A percentile compares a stretch with the other conserved stretches of the same genome.
Conservation (phyloP, 2,113 vertebrate species). For the Eptatretus burgeri region DNA sequence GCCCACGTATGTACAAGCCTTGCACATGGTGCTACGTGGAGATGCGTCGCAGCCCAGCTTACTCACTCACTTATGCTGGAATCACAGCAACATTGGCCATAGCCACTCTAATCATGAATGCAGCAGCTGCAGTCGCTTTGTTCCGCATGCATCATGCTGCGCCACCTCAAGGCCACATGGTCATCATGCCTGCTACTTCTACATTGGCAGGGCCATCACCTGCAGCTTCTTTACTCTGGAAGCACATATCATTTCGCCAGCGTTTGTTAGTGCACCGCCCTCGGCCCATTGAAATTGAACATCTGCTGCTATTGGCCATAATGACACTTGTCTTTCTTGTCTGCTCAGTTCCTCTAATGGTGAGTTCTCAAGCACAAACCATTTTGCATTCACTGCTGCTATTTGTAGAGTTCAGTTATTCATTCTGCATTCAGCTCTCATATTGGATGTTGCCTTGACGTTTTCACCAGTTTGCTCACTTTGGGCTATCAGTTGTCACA, state of each 20-base stretch:
- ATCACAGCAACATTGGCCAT: constrained; percentile 21
- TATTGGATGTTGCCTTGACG: too few relatives aligned
- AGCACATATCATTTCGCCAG: not conserved
- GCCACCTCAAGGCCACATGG: not conserved
- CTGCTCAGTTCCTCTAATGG: constrained; percentile 61
- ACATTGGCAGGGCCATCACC: not conserved
- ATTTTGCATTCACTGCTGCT: too few relatives aligned
- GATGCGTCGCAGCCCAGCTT: constrained; percentile 15
- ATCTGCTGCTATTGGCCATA: constrained; percentile 50
- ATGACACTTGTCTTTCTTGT: constrained; percentile 64
- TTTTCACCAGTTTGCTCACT: too few relatives aligned
- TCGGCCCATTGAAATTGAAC: constrained; percentile 39
- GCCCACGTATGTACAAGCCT: constrained; percentile 24
- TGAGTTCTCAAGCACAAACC: constrained; percentile 16
- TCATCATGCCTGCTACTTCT: not conserved
- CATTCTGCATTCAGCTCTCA: too few relatives aligned
- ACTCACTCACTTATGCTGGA: constrained; percentile 25
- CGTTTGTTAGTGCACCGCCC: not conserved
- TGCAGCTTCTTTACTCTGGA: not conserved
- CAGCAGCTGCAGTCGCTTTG: constrained; percentile 23
- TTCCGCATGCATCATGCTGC: constrained; percentile 15
- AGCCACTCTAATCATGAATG: constrained; percentile 22
- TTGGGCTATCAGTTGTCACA: too few relatives aligned
- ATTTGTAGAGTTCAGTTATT: too few relatives aligned
- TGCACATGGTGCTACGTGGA: constrained; percentile 36